These are phyloP conservation scores for Cataglyphis livida DNA, from an alignment of 2,888 invertebrate genomes.

Conservation along the genomic window DNA sequence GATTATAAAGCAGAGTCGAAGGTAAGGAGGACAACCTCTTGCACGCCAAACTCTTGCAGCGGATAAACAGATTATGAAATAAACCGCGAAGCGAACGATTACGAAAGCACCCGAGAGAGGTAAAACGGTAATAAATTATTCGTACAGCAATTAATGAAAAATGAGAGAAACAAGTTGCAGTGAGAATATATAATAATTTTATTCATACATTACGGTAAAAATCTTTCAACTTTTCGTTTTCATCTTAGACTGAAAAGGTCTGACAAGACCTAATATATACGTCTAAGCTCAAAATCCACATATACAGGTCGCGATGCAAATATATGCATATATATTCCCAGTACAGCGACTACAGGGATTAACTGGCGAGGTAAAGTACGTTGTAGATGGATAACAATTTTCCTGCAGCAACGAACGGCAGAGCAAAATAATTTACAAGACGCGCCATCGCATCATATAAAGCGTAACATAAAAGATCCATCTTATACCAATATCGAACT, in stretches of 20 bases:
- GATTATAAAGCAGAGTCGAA: conserved; percentile 13
- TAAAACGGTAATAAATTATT: neutral
- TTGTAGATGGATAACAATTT: conserved; percentile 19
- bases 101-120: conserved; percentile 29
- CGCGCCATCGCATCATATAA: neutral
- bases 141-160: conserved; percentile 5
- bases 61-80: conserved; percentile 43
- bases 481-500: conserved; percentile 27
- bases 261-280: neutral
- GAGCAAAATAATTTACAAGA: conserved; percentile 41
- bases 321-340: neutral
- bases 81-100: conserved; percentile 19
- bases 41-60: conserved; percentile 18
- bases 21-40: conserved; percentile 21
- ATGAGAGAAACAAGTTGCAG: neutral
- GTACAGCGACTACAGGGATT: neutral
- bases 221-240: neutral
- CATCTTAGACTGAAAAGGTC: neutral
- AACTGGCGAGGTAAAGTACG: neutral
- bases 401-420: neutral
- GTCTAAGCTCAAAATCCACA: neutral
- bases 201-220: neutral
- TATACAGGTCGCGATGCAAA: neutral
- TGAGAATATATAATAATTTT: neutral
- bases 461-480: neutral